These are phyloP conservation scores for Matsumyia berberina DNA, from an alignment of 2,888 invertebrate species.

Conservation along the genomic window DNA sequence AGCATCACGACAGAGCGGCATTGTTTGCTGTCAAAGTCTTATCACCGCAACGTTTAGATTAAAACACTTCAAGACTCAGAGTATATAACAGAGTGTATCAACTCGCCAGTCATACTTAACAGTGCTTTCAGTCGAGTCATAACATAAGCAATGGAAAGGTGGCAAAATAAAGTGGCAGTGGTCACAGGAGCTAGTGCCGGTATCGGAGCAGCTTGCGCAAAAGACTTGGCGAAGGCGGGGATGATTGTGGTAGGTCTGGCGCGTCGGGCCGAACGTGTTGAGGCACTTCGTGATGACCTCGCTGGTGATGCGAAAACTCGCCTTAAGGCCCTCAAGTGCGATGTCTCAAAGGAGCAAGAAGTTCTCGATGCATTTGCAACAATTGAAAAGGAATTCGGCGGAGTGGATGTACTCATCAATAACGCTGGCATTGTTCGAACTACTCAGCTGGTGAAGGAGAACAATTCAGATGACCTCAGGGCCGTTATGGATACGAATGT, in stretches of 20 bases:
- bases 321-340: conserved; percentile 85
- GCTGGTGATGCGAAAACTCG: conserved; percentile 79
- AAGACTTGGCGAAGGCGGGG: conserved; percentile 82
- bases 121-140: neutral
- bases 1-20: too few relatives aligned
- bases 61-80: too few relatives aligned
- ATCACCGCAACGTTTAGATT: too few relatives aligned
- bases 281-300: conserved; percentile 79
- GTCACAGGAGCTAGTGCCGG: conserved; percentile 88
- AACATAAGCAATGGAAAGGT: conserved; percentile 85
- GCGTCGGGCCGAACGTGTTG: conserved; percentile 83
- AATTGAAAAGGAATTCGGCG: conserved; percentile 85
- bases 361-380: conserved; percentile 85
- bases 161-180: conserved; percentile 87
- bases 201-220: conserved; percentile 83
- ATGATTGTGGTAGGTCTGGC: conserved; percentile 86
- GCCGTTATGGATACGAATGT: conserved; percentile 85
- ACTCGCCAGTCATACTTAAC: neutral
- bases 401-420: conserved; percentile 86
- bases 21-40: too few relatives aligned
- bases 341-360: conserved; percentile 86
- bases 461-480: conserved; percentile 80
- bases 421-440: conserved; percentile 85
- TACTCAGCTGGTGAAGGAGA: conserved; percentile 79
- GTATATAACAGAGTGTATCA: neutral